phyloP scores from a whole-genome alignment of 37 sponge, comb jelly and placozoan genomes.

The Crambe crambe region DNA sequence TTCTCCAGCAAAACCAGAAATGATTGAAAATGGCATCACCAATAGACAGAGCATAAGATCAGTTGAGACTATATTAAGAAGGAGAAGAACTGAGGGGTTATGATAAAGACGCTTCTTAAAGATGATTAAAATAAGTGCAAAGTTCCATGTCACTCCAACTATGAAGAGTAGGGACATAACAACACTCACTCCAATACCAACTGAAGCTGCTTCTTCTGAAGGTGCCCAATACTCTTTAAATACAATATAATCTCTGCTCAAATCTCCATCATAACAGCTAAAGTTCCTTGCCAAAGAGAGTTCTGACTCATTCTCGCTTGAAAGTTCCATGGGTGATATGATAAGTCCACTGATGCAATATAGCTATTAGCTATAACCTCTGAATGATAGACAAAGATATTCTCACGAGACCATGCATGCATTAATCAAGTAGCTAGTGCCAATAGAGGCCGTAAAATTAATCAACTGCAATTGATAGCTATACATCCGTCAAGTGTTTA shows the following conservation, averaged over 20 bases:
- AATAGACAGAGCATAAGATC: background rate
- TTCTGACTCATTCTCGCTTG: too few relatives aligned
- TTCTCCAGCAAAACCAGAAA: background rate
- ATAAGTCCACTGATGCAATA: too few relatives aligned
- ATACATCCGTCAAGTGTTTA: too few relatives aligned
- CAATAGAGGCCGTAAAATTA: too few relatives aligned
- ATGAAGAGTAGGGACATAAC: slow-evolving; percentile 28
- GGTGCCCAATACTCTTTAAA: background rate
- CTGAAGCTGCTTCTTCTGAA: background rate
- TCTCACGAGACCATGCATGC: too few relatives aligned
- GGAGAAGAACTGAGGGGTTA: slow-evolving; percentile 35
- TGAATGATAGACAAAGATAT: too few relatives aligned
- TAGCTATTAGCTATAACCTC: too few relatives aligned
- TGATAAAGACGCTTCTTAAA: slow-evolving; percentile 21
- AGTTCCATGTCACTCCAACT: slow-evolving; percentile 45
- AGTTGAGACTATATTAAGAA: background rate
- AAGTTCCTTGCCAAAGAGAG: too few relatives aligned
- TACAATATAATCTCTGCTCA: background rate
- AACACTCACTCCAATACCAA: background rate
- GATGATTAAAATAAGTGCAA: slow-evolving; percentile 17
- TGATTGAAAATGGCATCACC: background rate
- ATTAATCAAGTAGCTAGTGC: too few relatives aligned
- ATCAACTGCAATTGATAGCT: too few relatives aligned
- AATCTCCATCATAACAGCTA: too few relatives aligned
- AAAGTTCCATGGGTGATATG: too few relatives aligned